phyloP scores from a whole-genome alignment of 2,888 invertebrate genomes.

The Gymnocheta viridis region DNA sequence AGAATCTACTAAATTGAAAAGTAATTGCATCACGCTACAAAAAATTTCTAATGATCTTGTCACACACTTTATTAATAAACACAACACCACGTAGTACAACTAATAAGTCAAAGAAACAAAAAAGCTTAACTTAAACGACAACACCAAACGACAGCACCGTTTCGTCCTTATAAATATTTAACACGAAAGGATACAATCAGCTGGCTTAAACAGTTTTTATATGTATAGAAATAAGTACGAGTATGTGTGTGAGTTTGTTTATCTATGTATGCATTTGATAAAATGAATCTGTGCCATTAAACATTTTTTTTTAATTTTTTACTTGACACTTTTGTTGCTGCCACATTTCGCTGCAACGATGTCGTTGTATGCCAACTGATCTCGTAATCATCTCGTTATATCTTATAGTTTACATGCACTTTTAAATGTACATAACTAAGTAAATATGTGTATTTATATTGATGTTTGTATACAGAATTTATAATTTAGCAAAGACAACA shows the following conservation, averaged over 20 bases:
- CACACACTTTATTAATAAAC: not conserved
- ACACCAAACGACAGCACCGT: not conserved
- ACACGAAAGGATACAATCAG: not conserved
- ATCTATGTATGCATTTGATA: not conserved
- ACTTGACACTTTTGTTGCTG: no score
- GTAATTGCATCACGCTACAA: no score
- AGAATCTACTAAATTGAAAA: not conserved
- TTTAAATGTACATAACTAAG: not conserved
- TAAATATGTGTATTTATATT: not conserved
- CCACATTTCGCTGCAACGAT: slow-evolving; percentile 13
- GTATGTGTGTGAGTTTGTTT: not conserved
- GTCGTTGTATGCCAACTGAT: slow-evolving; percentile 44
- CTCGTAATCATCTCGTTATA: slow-evolving; percentile 26
- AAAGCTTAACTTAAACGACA: not conserved
- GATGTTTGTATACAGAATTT: slow-evolving; percentile 7
- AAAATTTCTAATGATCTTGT: not conserved
- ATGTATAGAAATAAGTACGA: not conserved
- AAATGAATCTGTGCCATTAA: not conserved
- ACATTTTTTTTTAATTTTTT: not conserved
- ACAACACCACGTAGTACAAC: not conserved
- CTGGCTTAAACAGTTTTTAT: not conserved
- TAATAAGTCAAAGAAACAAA: not conserved
- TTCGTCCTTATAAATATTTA: not conserved
- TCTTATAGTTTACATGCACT: not conserved
- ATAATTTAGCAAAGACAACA: slow-evolving; percentile 44